Conservation (phyloP, 2,888 invertebrate species). For the Theodoxus fluviatilis region DNA sequence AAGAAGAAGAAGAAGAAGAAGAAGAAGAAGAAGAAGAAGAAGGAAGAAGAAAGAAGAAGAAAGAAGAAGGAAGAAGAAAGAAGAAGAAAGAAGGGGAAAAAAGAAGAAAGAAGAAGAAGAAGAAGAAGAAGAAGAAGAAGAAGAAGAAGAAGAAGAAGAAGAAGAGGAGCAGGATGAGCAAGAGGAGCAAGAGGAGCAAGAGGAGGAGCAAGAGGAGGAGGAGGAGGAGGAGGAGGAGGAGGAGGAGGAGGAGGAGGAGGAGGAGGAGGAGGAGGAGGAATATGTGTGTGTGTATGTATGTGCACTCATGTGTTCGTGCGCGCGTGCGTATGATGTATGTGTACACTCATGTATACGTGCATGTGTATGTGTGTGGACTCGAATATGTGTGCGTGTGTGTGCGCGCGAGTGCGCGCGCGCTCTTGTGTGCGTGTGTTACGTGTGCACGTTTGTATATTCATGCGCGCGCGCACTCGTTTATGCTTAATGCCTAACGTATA, state of each 20-base stretch:
- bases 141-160: not conserved
- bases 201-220: not conserved
- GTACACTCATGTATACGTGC: no score
- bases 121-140: not conserved
- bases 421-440: no score
- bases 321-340: no score
- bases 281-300: no score
- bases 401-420: no score
- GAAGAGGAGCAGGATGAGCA: not conserved
- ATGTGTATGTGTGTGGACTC: no score
- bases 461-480: no score
- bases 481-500: no score
- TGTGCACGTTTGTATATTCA: no score
- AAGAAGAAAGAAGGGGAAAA: not conserved
- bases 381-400: no score
- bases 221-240: not conserved
- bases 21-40: not conserved
- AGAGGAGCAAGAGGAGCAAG: not conserved
- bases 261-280: not conserved
- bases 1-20: conserved; percentile 4
- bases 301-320: no score
- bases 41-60: not conserved
- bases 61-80: not conserved
- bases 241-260: not conserved
- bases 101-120: not conserved